Evolutionary conservation across 2,888 invertebrate species (phyloP), one percentile per base, ranked within the genome.

Genomic region (Parnassius orleans): DNA sequence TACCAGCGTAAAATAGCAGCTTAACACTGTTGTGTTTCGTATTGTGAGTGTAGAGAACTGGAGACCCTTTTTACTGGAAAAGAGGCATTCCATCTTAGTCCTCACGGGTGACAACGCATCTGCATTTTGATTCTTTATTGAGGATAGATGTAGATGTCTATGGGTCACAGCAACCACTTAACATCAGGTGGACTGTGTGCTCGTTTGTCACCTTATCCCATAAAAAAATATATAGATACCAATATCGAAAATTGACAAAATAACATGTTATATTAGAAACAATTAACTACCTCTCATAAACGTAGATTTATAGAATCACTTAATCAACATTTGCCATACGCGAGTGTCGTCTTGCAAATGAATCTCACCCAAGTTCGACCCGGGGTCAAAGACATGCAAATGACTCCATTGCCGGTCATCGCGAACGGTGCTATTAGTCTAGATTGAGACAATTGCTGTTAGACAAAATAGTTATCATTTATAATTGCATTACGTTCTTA

Each of bases 331-430:
- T 68, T 65, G 63, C 63, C 63, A 68, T 65, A 69, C 67, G 69
- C 69, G 68, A 68, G 66, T 72, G 70, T 68, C 69, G 62, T 56
- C 42, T 53, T 68, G 69, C 67, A 58, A 63, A 65, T 65, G 66
- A 68, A 70, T 68, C 70, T 70, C 65, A 61, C 57, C 66, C 65
- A 67, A 69, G 66, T 63, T 64, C 55, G 63, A 65, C 65, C 65
- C 66, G 71, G 72, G 76, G 77, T 83, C 76, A 77, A 73, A 80
- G 76, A 76, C 78, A 80, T 80, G 79, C 76, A 80, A 84, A 82
- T 79, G 74, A 74, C 76, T 82, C 78, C 74, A 81, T 82, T 79
- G 78, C 67, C 75, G 72, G 70, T 72, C 68, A 74, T 76, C 72
- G 72, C 67, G 65, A 66, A 68, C 15, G 53, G 55, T 60, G 65